Evolutionary conservation across 2,888 invertebrate species (phyloP).

Genomic region (Sinohyriopsis cumingii): DNA sequence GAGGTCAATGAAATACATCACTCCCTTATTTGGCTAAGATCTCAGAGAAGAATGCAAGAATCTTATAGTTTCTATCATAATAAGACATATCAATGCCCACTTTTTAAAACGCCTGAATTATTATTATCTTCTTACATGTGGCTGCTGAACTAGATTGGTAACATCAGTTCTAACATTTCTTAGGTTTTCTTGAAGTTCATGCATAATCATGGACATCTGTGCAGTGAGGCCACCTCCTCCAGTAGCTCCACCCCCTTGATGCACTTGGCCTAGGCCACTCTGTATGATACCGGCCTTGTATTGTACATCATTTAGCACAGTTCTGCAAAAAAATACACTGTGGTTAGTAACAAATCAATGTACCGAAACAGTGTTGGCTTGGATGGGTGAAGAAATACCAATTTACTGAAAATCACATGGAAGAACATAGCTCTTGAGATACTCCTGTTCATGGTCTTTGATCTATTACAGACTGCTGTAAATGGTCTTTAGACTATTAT

Average conservation of each 20-base stretch:
- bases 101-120: not conserved
- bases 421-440: too few relatives aligned
- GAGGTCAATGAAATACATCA: not conserved
- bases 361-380: too few relatives aligned
- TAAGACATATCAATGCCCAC: not conserved
- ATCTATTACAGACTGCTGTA: not conserved
- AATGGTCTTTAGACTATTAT: too few relatives aligned
- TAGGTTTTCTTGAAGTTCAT: constrained; percentile 59
- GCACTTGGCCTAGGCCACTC: constrained; percentile 26
- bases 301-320: constrained; percentile 53
- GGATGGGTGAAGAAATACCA: too few relatives aligned
- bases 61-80: not conserved
- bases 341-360: not conserved
- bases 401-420: too few relatives aligned
- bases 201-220: constrained; percentile 44
- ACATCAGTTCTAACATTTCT: constrained; percentile 49
- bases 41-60: not conserved
- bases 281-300: constrained; percentile 43
- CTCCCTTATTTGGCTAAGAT: not conserved
- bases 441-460: not conserved
- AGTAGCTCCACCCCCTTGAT: constrained; percentile 25
- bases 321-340: constrained; percentile 31
- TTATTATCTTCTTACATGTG: constrained; percentile 37
- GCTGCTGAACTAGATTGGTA: constrained; percentile 43
- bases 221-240: constrained; percentile 35